Conservation (phyloP, 2,113 vertebrate species). For the Muscicapa adusta region DNA sequence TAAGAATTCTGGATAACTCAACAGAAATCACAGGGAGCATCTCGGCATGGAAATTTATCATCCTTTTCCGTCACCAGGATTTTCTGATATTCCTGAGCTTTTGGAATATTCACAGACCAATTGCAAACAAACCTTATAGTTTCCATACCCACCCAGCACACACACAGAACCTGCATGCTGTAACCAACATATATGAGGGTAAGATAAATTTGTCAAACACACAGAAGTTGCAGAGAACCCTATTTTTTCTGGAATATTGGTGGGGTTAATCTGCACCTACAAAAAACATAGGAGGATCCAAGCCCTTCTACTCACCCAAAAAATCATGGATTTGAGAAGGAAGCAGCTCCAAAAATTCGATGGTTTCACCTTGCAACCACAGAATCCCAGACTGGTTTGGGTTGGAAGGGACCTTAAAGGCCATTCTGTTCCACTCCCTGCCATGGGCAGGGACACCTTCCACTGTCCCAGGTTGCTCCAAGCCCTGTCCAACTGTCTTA, state of each 20-base stretch:
- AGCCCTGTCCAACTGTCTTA: background rate
- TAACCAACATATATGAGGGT: background rate
- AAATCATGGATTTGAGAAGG: background rate
- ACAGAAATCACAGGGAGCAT: background rate
- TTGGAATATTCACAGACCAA: background rate
- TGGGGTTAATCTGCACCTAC: background rate
- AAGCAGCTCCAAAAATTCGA: background rate
- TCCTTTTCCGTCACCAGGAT: background rate
- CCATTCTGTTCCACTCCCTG: background rate
- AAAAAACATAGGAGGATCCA: background rate
- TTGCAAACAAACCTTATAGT: background rate
- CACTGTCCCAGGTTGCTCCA: background rate
- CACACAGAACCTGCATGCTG: background rate
- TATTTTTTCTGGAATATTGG: background rate
- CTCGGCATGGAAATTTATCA: fast-evolving
- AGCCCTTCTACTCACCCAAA: background rate
- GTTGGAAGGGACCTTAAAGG: background rate
- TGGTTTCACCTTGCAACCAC: background rate
- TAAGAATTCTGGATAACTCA: background rate
- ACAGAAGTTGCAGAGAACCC: fast-evolving
- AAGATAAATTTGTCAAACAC: background rate
- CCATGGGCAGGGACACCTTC: background rate
- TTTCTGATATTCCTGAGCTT: background rate
- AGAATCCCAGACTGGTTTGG: background rate
- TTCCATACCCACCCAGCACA: fast-evolving